Evolutionary conservation across 2,113 vertebrate genomes (phyloP).

Genomic region (Myotis yumanensis): DNA sequence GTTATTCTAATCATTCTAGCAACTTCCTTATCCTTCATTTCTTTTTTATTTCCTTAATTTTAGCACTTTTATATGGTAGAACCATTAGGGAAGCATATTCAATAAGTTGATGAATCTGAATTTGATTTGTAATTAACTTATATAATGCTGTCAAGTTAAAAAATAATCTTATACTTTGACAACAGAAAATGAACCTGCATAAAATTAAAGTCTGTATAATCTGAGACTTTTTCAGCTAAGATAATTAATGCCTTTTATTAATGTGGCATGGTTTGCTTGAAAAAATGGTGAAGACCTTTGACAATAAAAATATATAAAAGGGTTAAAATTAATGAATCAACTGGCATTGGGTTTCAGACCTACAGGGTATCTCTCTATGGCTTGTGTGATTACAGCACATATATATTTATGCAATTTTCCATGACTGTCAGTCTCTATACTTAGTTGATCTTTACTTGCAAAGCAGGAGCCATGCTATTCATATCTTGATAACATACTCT

Average conservation of each 20-base stretch:
- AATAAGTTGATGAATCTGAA: background rate
- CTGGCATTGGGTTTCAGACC: background rate
- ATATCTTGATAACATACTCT: background rate
- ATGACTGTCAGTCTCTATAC: background rate
- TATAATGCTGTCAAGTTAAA: background rate
- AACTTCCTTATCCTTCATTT: background rate
- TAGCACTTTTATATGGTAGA: background rate
- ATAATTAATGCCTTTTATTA: background rate
- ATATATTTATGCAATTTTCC: background rate
- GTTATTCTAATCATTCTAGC: background rate
- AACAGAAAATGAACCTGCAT: background rate
- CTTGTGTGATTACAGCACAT: background rate
- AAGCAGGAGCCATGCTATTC: background rate
- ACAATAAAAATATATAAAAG: background rate
- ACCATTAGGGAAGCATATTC: background rate
- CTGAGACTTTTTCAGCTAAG: background rate
- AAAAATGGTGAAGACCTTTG: conserved; percentile 26
- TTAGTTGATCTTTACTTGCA: background rate
- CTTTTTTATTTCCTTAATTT: background rate
- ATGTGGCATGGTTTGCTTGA: background rate
- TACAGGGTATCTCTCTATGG: background rate
- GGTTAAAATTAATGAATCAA: background rate
- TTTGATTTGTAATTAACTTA: conserved; percentile 43
- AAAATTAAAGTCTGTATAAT: conserved; percentile 42
- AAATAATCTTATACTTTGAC: background rate